phyloP scores from a whole-genome alignment of 92 coral and sea anemone genomes.

The Galaxea fascicularis region DNA sequence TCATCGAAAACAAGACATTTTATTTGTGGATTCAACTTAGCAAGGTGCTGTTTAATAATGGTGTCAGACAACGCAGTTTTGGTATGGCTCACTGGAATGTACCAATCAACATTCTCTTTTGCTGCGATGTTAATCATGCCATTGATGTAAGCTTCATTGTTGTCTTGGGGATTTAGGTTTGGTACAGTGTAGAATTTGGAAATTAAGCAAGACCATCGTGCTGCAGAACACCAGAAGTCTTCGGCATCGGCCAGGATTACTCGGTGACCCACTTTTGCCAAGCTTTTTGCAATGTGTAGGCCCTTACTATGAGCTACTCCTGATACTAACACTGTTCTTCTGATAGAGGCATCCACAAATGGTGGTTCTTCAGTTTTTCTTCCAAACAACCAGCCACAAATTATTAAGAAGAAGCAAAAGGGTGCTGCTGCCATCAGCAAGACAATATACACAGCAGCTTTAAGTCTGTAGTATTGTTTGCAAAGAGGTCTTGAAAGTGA shows the following conservation, averaged over 20 bases:
- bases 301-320: constrained; percentile 51
- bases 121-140: constrained; percentile 53
- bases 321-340: constrained; percentile 58
- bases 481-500: not conserved
- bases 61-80: constrained; percentile 46
- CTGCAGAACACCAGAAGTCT: constrained; percentile 56
- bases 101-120: constrained; percentile 65
- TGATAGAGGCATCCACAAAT: constrained; percentile 8
- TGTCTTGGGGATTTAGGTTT: constrained; percentile 34
- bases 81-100: constrained; percentile 62
- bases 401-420: constrained; percentile 14
- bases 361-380: not conserved
- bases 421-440: constrained; percentile 18
- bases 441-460: constrained; percentile 15
- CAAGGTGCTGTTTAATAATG: constrained; percentile 47
- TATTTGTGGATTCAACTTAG: constrained; percentile 40
- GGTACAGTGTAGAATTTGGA: constrained; percentile 51
- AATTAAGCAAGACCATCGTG: constrained; percentile 52
- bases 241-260: constrained; percentile 53
- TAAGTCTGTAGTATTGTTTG: constrained; percentile 31
- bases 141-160: constrained; percentile 39
- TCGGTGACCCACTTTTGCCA: constrained; percentile 64
- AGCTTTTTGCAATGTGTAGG: constrained; percentile 42
- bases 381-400: constrained; percentile 30
- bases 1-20: constrained; percentile 60